Evolutionary conservation across 2,888 invertebrate species (phyloP).

Genomic region (Gnatocerus cornutus): DNA sequence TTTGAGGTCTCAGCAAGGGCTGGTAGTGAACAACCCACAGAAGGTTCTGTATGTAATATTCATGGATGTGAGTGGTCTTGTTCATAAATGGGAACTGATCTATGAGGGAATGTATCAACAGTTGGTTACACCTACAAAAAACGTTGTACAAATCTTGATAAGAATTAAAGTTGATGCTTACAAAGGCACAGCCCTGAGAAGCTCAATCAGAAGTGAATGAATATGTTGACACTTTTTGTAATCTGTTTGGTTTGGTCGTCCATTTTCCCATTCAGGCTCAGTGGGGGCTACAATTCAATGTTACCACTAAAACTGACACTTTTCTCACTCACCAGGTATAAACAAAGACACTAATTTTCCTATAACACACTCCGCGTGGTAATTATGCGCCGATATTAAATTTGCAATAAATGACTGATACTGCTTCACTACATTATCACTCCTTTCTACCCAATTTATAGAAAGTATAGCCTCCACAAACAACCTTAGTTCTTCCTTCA

Average conservation of each 20-base stretch:
- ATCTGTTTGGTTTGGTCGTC: slow-evolving; percentile 74
- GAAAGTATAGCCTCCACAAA: slow-evolving; percentile 77
- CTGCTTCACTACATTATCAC: slow-evolving; percentile 71
- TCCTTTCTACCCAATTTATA: slow-evolving; percentile 75
- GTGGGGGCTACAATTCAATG: slow-evolving; percentile 66
- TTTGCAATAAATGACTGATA: slow-evolving; percentile 80
- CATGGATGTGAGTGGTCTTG: slow-evolving; percentile 78
- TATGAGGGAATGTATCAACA: slow-evolving; percentile 78
- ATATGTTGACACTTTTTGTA: slow-evolving; percentile 76
- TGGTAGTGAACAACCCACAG: slow-evolving; percentile 84
- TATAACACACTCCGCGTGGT: slow-evolving; percentile 77
- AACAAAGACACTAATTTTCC: slow-evolving; percentile 77
- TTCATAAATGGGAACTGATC: slow-evolving; percentile 86
- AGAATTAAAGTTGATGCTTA: slow-evolving; percentile 64
- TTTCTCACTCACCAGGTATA: slow-evolving; percentile 72
- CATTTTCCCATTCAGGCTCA: slow-evolving; percentile 76
- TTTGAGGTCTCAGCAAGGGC: slow-evolving; percentile 79
- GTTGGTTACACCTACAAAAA: slow-evolving; percentile 78
- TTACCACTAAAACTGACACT: background rate
- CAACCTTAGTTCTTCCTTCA: slow-evolving; percentile 74
- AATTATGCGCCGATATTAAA: slow-evolving; percentile 80
- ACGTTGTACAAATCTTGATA: slow-evolving; percentile 42
- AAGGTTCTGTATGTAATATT: slow-evolving; percentile 85
- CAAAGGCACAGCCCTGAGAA: slow-evolving; percentile 76
- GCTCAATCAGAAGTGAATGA: slow-evolving; percentile 72